Base-by-base conservation (phyloP, 1,140 invertebrate genomes). In the Drosophila biarmipes region DNA sequence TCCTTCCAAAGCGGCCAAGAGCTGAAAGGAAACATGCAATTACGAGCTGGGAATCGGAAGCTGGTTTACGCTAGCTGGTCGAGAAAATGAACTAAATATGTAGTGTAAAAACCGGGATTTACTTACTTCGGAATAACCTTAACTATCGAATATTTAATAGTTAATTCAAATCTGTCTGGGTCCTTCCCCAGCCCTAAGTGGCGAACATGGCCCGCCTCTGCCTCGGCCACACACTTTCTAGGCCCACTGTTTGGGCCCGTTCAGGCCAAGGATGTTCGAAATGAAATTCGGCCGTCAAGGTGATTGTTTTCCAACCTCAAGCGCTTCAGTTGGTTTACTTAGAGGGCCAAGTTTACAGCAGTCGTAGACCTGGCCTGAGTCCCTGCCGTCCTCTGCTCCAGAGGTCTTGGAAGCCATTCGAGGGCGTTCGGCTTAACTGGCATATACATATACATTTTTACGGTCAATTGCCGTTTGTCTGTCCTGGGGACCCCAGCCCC, bases 291-390 rank as follows among this genome's bases (percentile, higher is more conserved):
- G 58, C 69, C 57, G 79, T 76, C 66, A 82, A 87, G 82, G 82
- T 87, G 82, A 87, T 87, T 87, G 82, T 87, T 84, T 87, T 89
- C 48, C 68, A 87, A 89, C 79, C 82, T 89, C 79, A 87, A 87
- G 82, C 78, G 80, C 73, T 73, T 79, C 81, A 80, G 54, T 75
- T 76, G 78, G 66, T 78, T 73, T 72, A 74, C 56, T 78, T 78
- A 80, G 72, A 66, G 73, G 62, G 63, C 63, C 61, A 55, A 69
- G 63, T 75, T 69, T 76, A 68, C 74, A 77, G 52, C 55, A 59
- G 73, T 75, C 52, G 31, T 45, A 38, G 46, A 62, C 34, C 14
- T 19, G 19, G 37, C 6, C 53, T 3, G 29, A 2, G 14, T 24
- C 6, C 27, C 10, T 35, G n/a, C 29, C 8, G 7, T 42, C 37